phyloP scores from a whole-genome alignment of 2,888 invertebrate species.

The Coecobrya sp. region DNA sequence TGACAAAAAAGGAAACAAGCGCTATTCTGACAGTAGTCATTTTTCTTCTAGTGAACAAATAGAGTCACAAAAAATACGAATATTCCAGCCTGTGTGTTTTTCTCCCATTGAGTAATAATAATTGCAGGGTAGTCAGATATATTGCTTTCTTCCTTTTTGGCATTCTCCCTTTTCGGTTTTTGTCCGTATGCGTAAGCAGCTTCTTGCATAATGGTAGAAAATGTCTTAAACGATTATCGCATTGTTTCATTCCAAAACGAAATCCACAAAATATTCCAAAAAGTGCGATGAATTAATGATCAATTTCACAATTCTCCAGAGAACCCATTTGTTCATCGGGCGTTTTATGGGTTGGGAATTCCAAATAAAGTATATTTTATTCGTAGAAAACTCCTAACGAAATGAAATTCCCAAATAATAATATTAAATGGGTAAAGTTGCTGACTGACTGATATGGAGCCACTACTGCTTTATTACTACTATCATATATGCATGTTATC shows the following conservation, averaged over 20 bases:
- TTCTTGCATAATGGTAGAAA: background rate
- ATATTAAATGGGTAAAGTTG: background rate
- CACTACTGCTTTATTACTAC: constrained; percentile 35
- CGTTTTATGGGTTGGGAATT: constrained; percentile 25
- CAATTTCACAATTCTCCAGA: constrained; percentile 25
- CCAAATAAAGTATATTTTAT: constrained; percentile 19
- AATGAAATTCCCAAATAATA: background rate
- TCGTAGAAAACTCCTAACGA: background rate
- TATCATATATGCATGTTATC: background rate
- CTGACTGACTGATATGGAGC: background rate
- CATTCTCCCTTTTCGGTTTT: background rate
- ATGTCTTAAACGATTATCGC: background rate
- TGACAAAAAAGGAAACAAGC: constrained; percentile 65
- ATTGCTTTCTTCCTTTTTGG: constrained; percentile 6
- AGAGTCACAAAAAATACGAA: background rate
- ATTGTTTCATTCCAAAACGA: background rate
- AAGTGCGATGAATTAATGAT: constrained; percentile 24
- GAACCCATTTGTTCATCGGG: constrained; percentile 20
- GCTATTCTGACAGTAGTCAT: background rate
- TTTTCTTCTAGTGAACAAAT: background rate
- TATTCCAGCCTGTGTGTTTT: constrained; percentile 28
- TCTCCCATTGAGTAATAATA: constrained; percentile 1
- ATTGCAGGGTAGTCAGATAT: background rate
- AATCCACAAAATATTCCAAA: background rate
- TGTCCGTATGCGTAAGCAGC: background rate